phyloP scores from a whole-genome alignment of 2,888 invertebrate genomes.

The Cremastinae sp. region DNA sequence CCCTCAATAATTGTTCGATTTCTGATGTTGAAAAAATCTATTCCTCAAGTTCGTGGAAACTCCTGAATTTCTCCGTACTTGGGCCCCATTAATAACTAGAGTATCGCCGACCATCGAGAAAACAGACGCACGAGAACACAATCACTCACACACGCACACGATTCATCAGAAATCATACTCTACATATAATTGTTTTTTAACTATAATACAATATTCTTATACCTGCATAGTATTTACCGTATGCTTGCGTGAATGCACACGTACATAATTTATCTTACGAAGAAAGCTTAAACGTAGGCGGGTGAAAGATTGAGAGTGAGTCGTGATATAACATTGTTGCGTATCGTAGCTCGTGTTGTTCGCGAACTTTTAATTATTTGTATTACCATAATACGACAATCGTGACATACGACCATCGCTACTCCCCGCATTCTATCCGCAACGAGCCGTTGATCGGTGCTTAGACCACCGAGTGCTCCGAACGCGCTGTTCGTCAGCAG shows the following conservation, averaged over 20 bases:
- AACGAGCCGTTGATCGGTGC: constrained; percentile 74
- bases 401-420: constrained; percentile 95
- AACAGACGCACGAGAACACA: neutral
- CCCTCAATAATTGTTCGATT: neutral
- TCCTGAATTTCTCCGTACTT: constrained; percentile 45
- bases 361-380: constrained; percentile 95
- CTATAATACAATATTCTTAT: constrained; percentile 55
- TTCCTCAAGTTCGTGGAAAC: constrained; percentile 34
- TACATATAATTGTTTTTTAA: constrained; percentile 44
- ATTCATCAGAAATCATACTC: constrained; percentile 38
- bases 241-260: constrained; percentile 55
- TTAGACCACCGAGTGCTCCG: constrained; percentile 75
- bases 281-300: constrained; percentile 84
- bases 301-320: constrained; percentile 92
- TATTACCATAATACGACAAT: constrained; percentile 96
- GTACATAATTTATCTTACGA: constrained; percentile 54
- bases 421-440: constrained; percentile 87
- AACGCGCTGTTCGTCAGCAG: constrained; percentile 82
- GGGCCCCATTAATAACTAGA: constrained; percentile 58
- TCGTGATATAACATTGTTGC: constrained; percentile 90
- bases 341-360: constrained; percentile 90
- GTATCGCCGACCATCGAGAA: constrained; percentile 40
- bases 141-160: constrained; percentile 8
- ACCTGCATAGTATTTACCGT: constrained; percentile 53
- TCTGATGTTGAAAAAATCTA: neutral